Percentiles rank a stretch among this genome's conserved stretches.
These are phyloP conservation scores for Danaus chrysippus DNA, from an alignment of 2,888 invertebrate genomes.

Conservation along the genomic window DNA sequence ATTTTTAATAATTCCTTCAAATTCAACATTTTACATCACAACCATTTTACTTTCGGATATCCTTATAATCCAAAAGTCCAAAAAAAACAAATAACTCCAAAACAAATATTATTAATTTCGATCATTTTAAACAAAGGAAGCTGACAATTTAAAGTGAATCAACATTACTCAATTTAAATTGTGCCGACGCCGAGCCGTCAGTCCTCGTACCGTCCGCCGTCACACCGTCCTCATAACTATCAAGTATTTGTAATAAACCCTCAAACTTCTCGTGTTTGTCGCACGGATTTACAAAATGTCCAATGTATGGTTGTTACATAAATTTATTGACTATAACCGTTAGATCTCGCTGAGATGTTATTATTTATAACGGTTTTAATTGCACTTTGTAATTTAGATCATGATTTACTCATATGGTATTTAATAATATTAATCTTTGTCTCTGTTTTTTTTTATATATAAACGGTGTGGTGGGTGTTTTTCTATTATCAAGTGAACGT, in stretches of 20 bases:
- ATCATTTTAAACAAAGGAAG: no score
- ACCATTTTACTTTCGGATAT: no score
- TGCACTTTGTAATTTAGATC: no score
- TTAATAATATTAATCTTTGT: no score
- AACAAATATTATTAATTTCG: no score
- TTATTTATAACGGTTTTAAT: background rate
- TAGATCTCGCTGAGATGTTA: background rate
- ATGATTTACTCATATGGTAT: no score
- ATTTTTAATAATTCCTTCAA: no score
- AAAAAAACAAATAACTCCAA: no score
- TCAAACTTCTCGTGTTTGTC: constrained; percentile 17
- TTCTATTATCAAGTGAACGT: background rate
- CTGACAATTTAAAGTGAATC: background rate
- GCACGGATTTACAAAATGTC: constrained; percentile 1
- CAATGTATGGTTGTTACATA: background rate
- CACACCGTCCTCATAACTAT: constrained; percentile 21
- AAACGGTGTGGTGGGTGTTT: background rate
- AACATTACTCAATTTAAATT: constrained; percentile 7
- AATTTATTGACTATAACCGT: constrained; percentile 3
- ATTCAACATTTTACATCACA: no score
- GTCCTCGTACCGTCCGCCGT: constrained; percentile 11
- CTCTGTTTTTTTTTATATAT: no score
- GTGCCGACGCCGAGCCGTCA: background rate
- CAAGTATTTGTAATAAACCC: constrained; percentile 21
- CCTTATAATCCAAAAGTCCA: no score